phyloP scores from a whole-genome alignment of 2,113 vertebrate genomes.

The Danio rerio region DNA sequence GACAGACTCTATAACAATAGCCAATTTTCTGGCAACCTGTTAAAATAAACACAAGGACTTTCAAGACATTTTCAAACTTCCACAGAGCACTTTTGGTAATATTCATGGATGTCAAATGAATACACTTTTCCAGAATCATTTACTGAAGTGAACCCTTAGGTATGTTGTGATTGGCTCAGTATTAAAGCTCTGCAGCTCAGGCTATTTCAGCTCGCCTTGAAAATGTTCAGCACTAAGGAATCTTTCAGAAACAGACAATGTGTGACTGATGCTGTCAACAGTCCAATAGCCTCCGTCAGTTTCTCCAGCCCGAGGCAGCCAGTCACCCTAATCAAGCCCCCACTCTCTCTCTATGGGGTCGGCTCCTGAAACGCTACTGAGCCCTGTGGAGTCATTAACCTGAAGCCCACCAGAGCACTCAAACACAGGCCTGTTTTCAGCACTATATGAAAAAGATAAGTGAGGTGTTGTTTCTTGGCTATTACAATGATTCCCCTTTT shows the following conservation, averaged over 20 bases:
- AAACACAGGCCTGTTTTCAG: conserved; percentile 41
- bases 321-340: conserved; percentile 68
- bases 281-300: conserved; percentile 11
- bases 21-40: background rate
- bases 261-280: conserved; percentile 43
- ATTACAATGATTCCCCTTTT: conserved; percentile 75
- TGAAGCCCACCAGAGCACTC: conserved; percentile 57
- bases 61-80: background rate
- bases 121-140: background rate
- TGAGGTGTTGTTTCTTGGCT: conserved; percentile 67
- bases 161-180: background rate
- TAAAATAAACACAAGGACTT: background rate
- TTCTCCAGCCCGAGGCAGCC: conserved; percentile 58
- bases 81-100: conserved; percentile 7
- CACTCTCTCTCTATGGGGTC: conserved; percentile 61
- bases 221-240: background rate
- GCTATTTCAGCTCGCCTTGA: conserved; percentile 14
- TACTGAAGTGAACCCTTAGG: conserved; percentile 7
- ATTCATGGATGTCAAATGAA: conserved; percentile 16
- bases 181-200: background rate
- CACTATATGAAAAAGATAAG: conserved; percentile 43
- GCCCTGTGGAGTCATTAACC: conserved; percentile 78
- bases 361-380: conserved; percentile 71
- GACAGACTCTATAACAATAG: background rate
- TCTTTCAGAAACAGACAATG: conserved; percentile 38